Evolutionary conservation across 64 coral and sea anemone species (phyloP).

Genomic region (Catalaphyllia jardinei): DNA sequence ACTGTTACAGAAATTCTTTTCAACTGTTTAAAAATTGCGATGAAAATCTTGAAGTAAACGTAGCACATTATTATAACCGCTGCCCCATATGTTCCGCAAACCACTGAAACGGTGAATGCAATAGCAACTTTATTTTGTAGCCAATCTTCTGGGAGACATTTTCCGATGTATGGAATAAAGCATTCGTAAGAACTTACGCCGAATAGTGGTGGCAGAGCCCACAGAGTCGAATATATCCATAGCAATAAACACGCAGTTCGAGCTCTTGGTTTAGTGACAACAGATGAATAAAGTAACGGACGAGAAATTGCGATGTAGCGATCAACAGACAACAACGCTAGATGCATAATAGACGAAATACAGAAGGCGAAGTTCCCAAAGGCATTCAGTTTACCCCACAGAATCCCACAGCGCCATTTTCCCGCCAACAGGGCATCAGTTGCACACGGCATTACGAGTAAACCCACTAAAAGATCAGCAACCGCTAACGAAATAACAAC

Average conservation of each 20-base stretch:
- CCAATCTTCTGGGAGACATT: conserved; percentile 76
- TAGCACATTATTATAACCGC: conserved; percentile 56
- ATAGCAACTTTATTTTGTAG: conserved; percentile 21
- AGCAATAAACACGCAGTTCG: conserved; percentile 17
- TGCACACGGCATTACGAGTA: conserved; percentile 72
- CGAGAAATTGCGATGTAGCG: conserved; percentile 63
- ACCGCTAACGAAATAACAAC: conserved; percentile 65
- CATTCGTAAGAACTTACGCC: conserved; percentile 82
- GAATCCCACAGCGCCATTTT: conserved; percentile 66
- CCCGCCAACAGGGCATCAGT: conserved; percentile 61
- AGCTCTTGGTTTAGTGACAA: conserved; percentile 49
- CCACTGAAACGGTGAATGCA: conserved; percentile 58
- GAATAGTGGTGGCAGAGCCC: conserved; percentile 75
- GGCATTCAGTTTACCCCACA: conserved; percentile 76
- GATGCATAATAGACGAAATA: conserved; percentile 92
- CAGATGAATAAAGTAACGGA: conserved; percentile 46
- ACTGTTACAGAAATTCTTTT: conserved; percentile 38
- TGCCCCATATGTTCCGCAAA: conserved; percentile 63
- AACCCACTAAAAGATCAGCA: conserved; percentile 77
- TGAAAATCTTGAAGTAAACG: conserved; percentile 66
- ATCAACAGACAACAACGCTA: conserved; percentile 76
- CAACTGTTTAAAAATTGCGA: conserved; percentile 29
- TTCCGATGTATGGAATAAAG: conserved; percentile 83
- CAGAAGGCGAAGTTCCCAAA: conserved; percentile 89
- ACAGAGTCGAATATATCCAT: conserved; percentile 65